These are phyloP conservation scores for Aptenodytes forsteri DNA, from an alignment of 2,113 vertebrate genomes.

Conservation along the genomic window DNA sequence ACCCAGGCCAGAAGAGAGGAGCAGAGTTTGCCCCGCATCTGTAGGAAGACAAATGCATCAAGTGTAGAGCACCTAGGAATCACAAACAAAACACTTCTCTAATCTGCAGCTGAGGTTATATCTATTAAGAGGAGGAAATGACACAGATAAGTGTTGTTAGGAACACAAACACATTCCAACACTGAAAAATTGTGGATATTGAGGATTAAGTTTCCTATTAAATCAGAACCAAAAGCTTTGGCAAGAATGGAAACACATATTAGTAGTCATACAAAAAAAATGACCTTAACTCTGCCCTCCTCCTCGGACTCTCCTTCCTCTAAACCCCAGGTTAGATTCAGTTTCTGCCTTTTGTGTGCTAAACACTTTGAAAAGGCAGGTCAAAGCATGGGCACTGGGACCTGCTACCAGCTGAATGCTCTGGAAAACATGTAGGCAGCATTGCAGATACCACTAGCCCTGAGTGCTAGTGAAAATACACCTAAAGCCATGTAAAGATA, in stretches of 20 bases:
- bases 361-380: not conserved
- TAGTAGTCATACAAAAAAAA: not conserved
- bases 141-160: not conserved
- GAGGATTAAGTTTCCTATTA: not conserved
- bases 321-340: not conserved
- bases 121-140: not conserved
- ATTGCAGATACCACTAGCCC: not conserved
- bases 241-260: not conserved
- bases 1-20: not conserved
- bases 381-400: not conserved
- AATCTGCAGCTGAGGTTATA: not conserved
- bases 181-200: not conserved
- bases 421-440: not conserved
- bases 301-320: not conserved
- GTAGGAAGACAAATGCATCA: not conserved
- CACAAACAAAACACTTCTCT: constrained; percentile 19
- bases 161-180: not conserved
- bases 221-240: not conserved
- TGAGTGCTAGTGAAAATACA: not conserved
- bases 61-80: not conserved
- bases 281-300: not conserved
- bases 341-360: not conserved
- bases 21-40: not conserved
- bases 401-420: not conserved
- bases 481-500: not conserved